Base-by-base conservation (phyloP, 2,797 vertebrate species). In the Corythornis leucogaster region DNA sequence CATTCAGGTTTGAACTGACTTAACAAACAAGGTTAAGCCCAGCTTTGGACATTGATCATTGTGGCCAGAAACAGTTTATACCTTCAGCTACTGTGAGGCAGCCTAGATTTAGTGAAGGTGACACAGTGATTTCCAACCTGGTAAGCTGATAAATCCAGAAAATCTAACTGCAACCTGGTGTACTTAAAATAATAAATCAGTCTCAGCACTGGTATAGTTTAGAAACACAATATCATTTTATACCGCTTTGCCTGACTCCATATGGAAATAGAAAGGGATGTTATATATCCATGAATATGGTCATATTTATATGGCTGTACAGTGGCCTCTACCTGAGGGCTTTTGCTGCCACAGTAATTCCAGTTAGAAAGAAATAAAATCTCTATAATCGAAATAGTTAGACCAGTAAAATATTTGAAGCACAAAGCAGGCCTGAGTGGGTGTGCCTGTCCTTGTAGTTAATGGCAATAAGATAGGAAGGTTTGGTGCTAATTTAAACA, bases 401-500 rank as follows among this genome's bases (percentile, higher is more conserved):
- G 51, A 54, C n/a, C 62, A 46, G 71, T 64, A 16, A 93, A 79
- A 80, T 43, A 74, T 63, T 79, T 57, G 64, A 73, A 90, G 55
- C 1, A 16, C 57, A 90, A 48, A 92, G 42, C 50, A 64, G 58
- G 42, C 28, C 53, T 59, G 38, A 15, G 12, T 77, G 90, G 68
- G 81, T 80, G 78, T 68, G 86, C 75, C 71, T 8, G 57, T 64
- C 57, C 25, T 53, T 74, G 68, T 7, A 74, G 59, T 69, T 68
- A 61, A 12, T 77, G 86, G 31, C 31, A 1, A 89, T 85, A 78
- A 85, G 62, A 90, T 89, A 80, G 89, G 86, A 92, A 94, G 78
- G 78, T 48, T 77, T 5, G 0, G 50, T 82, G 75, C 63, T 93
- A 80, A 95, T 95, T 92, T 90, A 92, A 87, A 93, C 38, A 46